Conservation (phyloP, 1,140 invertebrate genomes). For the Musca vetustissima region DNA sequence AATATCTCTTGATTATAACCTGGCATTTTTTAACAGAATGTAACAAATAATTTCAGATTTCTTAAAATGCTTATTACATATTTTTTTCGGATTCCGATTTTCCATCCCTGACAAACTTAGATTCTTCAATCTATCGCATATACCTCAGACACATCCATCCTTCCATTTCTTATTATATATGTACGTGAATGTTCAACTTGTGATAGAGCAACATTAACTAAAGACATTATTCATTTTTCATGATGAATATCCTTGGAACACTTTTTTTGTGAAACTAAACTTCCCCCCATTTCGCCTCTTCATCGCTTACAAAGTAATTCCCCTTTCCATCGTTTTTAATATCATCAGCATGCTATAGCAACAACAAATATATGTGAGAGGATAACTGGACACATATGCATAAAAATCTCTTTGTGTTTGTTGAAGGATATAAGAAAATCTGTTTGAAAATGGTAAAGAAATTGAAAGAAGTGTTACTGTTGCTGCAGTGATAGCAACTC, state of each 20-base stretch:
- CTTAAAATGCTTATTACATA: too few relatives aligned
- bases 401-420: background rate
- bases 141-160: too few relatives aligned
- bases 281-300: background rate
- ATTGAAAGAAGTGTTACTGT: background rate
- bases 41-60: too few relatives aligned
- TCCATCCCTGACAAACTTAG: too few relatives aligned
- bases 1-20: too few relatives aligned
- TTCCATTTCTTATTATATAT: too few relatives aligned
- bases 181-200: too few relatives aligned
- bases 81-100: too few relatives aligned
- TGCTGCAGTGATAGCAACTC: background rate
- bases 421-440: slow-evolving; percentile 12
- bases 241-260: slow-evolving; percentile 17
- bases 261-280: background rate
- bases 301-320: background rate
- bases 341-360: background rate
- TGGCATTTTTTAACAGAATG: too few relatives aligned
- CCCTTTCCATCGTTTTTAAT: background rate
- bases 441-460: background rate
- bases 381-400: slow-evolving; percentile 7
- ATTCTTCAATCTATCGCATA: too few relatives aligned
- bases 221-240: slow-evolving; percentile 21
- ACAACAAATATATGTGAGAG: background rate
- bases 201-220: slow-evolving; percentile 9